Conservation (phyloP, 2,113 vertebrate species). For the Ariopsis seemanni region DNA sequence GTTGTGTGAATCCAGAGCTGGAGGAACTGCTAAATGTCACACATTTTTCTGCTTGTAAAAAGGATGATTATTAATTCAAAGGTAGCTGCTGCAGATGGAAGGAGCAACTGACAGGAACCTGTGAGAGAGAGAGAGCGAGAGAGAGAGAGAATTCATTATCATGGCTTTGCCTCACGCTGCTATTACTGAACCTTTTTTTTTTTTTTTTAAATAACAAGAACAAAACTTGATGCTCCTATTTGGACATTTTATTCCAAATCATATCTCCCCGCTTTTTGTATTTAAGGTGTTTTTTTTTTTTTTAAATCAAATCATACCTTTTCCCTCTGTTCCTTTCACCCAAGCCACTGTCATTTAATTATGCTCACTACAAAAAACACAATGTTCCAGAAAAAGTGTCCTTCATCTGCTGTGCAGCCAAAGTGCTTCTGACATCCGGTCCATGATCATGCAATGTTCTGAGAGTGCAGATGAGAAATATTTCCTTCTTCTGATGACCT, state of each 20-base stretch:
- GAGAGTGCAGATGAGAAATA: neutral
- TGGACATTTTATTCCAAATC: neutral
- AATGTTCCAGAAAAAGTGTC: neutral
- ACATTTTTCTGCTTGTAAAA: neutral
- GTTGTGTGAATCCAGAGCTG: neutral
- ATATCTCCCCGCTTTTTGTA: neutral
- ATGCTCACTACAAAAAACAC: neutral
- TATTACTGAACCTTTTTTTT: neutral
- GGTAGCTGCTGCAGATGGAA: conserved; percentile 23
- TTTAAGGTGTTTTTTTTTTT: neutral
- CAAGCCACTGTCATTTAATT: neutral
- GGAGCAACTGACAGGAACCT: neutral
- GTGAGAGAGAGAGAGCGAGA: neutral
- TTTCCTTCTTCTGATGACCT: neutral
- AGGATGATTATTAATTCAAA: conserved; percentile 31
- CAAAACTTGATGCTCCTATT: neutral
- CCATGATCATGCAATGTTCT: neutral
- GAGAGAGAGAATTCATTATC: neutral
- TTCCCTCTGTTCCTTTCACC: neutral
- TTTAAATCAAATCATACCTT: neutral
- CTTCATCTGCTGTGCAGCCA: neutral
- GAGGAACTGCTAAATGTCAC: neutral
- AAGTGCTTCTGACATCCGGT: neutral
- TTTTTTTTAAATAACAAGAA: neutral
- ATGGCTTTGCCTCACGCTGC: neutral